Evolutionary conservation across 2,888 invertebrate species (phyloP).

Genomic region (Dicycla oo): DNA sequence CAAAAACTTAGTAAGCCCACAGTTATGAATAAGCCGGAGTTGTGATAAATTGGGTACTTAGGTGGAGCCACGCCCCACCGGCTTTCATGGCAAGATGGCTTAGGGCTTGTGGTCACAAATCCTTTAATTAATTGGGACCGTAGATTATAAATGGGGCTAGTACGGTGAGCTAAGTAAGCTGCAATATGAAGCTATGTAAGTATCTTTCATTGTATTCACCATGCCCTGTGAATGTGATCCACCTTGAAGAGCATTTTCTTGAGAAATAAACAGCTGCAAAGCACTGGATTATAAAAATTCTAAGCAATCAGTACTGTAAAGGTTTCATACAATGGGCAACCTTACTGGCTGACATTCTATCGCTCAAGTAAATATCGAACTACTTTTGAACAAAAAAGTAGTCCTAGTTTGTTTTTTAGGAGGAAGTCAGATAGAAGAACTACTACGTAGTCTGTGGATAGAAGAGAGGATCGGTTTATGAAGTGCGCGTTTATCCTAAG

Average conservation of each 20-base stretch:
- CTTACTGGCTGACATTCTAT: no score
- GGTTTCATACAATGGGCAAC: no score
- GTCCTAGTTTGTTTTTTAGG: no score
- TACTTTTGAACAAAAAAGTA: no score
- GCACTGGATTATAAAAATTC: not conserved
- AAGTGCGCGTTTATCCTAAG: no score
- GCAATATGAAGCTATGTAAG: not conserved
- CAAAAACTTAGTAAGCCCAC: conserved; percentile 23
- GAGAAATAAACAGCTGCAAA: not conserved
- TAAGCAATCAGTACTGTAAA: no score
- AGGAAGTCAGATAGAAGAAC: no score
- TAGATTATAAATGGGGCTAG: conserved; percentile 4
- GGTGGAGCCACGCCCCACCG: not conserved
- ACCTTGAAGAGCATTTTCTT: not conserved
- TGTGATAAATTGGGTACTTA: conserved; percentile 44
- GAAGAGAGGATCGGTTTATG: no score
- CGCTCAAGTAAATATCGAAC: no score
- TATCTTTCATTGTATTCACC: not conserved
- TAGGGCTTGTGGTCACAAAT: conserved; percentile 32
- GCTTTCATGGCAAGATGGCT: conserved; percentile 11
- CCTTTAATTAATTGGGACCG: conserved; percentile 52
- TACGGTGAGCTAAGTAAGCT: not conserved
- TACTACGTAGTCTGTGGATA: no score
- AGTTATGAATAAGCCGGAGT: conserved; percentile 36
- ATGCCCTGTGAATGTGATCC: not conserved